A percentile compares a stretch with the other conserved stretches of the same genome.
Conservation (phyloP, 2,797 vertebrate genomes). For the Acrossocheilus wenchowensis region DNA sequence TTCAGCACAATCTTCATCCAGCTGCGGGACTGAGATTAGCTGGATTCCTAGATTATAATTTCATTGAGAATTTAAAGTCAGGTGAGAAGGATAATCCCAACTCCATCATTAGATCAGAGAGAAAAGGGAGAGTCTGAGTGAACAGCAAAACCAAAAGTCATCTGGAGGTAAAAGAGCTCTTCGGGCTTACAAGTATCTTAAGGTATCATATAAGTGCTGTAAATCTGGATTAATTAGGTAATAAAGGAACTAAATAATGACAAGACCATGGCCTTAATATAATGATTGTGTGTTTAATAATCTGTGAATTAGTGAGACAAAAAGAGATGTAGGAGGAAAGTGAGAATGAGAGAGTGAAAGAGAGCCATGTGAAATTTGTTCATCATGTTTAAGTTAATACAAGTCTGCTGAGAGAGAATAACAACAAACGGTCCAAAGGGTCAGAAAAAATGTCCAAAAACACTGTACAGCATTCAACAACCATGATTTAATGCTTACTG, state of each 20-base stretch:
- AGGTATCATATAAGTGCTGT: neutral
- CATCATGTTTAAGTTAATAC: neutral
- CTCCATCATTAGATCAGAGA: neutral
- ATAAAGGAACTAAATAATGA: constrained; percentile 23
- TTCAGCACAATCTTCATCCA: constrained; percentile 1
- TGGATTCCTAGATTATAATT: neutral
- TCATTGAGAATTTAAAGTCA: neutral
- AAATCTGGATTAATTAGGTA: constrained; percentile 25
- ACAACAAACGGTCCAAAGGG: neutral
- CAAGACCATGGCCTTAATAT: neutral
- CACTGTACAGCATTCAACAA: constrained; percentile 15
- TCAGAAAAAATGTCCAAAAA: neutral
- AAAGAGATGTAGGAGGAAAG: neutral
- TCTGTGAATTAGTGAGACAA: neutral
- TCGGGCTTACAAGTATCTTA: constrained; percentile 1
- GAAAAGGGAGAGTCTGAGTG: neutral
- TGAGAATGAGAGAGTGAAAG: neutral
- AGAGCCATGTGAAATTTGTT: constrained; percentile 26
- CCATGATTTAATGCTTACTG: constrained; percentile 12
- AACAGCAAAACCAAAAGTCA: neutral
- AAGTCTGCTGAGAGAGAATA: neutral
- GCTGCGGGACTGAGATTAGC: neutral
- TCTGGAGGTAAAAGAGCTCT: neutral
- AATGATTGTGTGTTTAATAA: constrained; percentile 7
- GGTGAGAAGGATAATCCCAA: constrained; percentile 7